Conservation (phyloP, 2,888 invertebrate species). For the Agrotis ipsilon region DNA sequence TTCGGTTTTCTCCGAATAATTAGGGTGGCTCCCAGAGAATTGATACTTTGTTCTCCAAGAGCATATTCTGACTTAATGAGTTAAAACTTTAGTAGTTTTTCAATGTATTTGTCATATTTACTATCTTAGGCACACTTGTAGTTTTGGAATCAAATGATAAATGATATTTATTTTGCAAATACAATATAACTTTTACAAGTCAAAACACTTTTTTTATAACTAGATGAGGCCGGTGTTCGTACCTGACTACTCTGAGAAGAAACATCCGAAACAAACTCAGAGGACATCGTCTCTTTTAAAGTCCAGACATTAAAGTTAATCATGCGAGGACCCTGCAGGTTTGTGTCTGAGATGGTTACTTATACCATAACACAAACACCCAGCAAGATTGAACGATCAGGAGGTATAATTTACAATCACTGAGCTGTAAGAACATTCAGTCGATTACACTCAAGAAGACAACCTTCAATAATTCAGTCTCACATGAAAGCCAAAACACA, state of each 20-base stretch:
- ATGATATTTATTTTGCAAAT: no score
- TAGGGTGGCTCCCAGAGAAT: background rate
- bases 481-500: slow-evolving; percentile 1
- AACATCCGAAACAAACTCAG: no score
- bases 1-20: background rate
- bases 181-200: no score
- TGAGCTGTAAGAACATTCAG: background rate
- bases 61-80: background rate
- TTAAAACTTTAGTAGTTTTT: background rate
- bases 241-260: no score
- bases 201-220: no score
- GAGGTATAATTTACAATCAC: background rate
- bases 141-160: no score
- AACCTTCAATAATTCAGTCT: slow-evolving; percentile 24
- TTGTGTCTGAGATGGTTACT: no score
- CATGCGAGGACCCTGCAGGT: no score
- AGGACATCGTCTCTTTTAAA: no score
- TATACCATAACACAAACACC: background rate
- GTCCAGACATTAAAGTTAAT: no score
- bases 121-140: no score
- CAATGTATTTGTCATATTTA: background rate
- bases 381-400: background rate
- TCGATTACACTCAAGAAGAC: background rate
- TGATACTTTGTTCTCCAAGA: background rate
- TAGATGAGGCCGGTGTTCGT: no score